Conservation (phyloP, 2,888 invertebrate genomes). For the Rotaria magnacalcarata region DNA sequence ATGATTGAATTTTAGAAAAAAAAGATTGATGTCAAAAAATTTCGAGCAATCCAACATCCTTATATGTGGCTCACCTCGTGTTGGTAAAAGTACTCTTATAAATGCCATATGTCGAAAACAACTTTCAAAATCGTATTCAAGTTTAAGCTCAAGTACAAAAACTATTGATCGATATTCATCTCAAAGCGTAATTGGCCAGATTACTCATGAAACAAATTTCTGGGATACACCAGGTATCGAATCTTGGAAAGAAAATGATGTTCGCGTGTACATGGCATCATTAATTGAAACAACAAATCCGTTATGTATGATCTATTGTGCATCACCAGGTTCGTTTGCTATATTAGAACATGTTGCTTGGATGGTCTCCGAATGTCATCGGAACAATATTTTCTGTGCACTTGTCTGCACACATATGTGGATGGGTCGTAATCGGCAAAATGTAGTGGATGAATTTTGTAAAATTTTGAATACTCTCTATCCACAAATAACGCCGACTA, state of each 20-base stretch:
- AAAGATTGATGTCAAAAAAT: background rate
- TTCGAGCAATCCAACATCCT: background rate
- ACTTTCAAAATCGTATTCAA: background rate
- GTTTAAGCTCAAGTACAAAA: background rate
- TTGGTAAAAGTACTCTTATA: background rate
- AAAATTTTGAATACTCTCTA: background rate
- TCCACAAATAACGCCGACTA: background rate
- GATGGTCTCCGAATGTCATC: background rate
- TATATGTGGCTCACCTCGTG: background rate
- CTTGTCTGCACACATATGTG: background rate
- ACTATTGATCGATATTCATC: background rate
- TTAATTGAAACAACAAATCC: background rate
- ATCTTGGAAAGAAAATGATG: background rate
- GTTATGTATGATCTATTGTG: constrained; percentile 7
- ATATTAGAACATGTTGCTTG: background rate
- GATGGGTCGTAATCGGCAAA: background rate
- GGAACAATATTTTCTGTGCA: background rate
- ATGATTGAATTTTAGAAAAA: background rate
- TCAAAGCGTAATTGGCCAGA: background rate
- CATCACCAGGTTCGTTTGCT: background rate
- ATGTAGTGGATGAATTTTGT: background rate
- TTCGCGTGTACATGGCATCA: background rate
- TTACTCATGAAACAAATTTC: background rate
- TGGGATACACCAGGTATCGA: background rate
- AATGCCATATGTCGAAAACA: background rate